Base-by-base conservation (phyloP, 2,888 invertebrate genomes). In the Ormyrus thymus region DNA sequence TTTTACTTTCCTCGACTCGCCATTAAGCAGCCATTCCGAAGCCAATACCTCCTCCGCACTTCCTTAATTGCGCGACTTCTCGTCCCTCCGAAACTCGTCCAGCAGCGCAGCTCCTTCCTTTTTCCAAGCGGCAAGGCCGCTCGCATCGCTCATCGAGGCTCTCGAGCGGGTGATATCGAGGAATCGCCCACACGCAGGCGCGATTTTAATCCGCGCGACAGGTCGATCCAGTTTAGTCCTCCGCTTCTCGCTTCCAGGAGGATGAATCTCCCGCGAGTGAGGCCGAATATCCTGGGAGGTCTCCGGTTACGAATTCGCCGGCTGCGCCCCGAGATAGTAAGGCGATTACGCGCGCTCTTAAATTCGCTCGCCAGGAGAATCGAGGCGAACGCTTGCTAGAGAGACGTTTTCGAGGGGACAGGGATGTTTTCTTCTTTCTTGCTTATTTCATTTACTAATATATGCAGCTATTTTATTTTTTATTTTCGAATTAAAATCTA, bases 261-360 rank as follows among this genome's bases (percentile, higher is more conserved):
- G 45, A 29, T 0, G 29, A 29, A 29, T 29, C 29, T 29, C 29
- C 29, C 29, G 29, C 29, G 11, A 45, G 53, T 29, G 45, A 11
- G 13, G 15, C 53, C 53, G 15, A 69, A 76, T 46, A 51, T 66
- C 75, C 48, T 82, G 84, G 84, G 84, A 82, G 84, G 84, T 83
- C 84, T 84, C 79, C 72, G 73, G 79, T 83, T 81, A 80, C 83
- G 81, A 82, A 81, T 81, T 74, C 79, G 58, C 73, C 73, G 72
- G 79, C 10, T 46, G 56, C 48, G 9, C n/a, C 29, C 29, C 29
- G 0, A n/a, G 56, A 71, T 71, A 61, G 71, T 48, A 55, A 61
- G 53, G 51, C 71, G 71, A 72, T 72, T 72, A 50, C 29, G 46
- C 0, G 13, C 4, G 29, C 48, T 64, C 53, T 73, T 64, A 64